Evolutionary conservation across 2,113 vertebrate species (phyloP).

Genomic region (Vanacampus margaritifer): DNA sequence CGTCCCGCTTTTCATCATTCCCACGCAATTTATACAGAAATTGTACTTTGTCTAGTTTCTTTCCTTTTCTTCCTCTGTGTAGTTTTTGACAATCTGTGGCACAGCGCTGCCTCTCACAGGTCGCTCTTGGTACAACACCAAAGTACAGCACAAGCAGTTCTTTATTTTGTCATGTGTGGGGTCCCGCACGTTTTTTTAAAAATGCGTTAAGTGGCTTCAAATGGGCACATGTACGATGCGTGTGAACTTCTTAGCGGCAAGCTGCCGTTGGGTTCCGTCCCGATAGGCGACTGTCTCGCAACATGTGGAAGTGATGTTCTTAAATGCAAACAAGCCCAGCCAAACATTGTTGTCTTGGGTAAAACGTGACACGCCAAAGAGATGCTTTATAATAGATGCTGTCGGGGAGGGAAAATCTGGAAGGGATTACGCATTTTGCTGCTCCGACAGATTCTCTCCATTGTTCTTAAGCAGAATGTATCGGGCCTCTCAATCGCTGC

Average conservation of each 20-base stretch:
- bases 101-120: not conserved
- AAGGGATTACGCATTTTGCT: conserved; percentile 64
- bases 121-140: not conserved
- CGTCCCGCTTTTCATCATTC: no score
- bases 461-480: conserved; percentile 54
- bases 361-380: conserved; percentile 52
- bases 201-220: not conserved
- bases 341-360: conserved; percentile 56
- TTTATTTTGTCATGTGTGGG: not conserved
- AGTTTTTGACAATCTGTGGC: not conserved
- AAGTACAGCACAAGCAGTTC: no score
- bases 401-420: conserved; percentile 66
- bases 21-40: no score
- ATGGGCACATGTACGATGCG: not conserved
- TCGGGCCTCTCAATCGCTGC: conserved; percentile 40
- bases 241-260: not conserved
- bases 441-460: conserved; percentile 51
- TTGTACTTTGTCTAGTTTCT: not conserved
- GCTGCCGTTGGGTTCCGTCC: not conserved
- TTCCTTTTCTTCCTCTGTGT: not conserved
- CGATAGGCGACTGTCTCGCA: not conserved
- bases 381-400: conserved; percentile 66
- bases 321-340: conserved; percentile 39
- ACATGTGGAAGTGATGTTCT: conserved; percentile 57
- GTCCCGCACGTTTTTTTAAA: not conserved